Conservation (phyloP, 2,888 invertebrate genomes). For the Micoletzkya japonica region DNA sequence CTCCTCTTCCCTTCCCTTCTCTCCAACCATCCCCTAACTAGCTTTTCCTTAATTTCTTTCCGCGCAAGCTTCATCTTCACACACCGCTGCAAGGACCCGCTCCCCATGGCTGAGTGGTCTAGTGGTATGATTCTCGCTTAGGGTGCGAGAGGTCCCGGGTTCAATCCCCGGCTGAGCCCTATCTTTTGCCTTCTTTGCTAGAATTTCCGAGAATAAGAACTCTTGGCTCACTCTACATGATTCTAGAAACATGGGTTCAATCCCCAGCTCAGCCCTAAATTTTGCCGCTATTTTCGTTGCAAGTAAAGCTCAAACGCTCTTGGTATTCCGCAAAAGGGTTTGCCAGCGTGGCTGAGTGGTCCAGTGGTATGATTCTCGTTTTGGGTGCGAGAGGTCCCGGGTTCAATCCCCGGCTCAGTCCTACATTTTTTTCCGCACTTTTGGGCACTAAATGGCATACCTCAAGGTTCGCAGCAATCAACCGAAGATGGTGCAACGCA, state of each 20-base stretch:
- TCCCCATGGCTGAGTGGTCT: conserved; percentile 58
- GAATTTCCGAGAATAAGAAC: too few relatives aligned
- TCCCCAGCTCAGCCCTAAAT: too few relatives aligned
- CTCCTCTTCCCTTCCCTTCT: too few relatives aligned
- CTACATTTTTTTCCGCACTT: too few relatives aligned
- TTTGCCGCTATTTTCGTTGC: too few relatives aligned
- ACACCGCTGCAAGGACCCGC: conserved; percentile 61
- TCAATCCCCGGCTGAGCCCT: conserved; percentile 58
- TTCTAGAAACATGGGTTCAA: too few relatives aligned
- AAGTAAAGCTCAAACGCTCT: too few relatives aligned
- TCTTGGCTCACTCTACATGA: too few relatives aligned
- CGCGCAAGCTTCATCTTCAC: not conserved
- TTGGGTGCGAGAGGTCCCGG: conserved; percentile 65
- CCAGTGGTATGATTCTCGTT: conserved; percentile 65
- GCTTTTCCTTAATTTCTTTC: too few relatives aligned
- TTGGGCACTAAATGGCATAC: too few relatives aligned
- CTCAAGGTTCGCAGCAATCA: conserved; percentile 16
- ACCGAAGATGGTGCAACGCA: conserved; percentile 17
- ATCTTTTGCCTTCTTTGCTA: not conserved
- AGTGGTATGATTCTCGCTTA: conserved; percentile 65
- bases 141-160: conserved; percentile 65
- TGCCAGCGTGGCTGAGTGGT: conserved; percentile 61
- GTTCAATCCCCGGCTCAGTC: conserved; percentile 60
- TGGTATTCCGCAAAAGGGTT: too few relatives aligned
- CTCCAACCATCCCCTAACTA: too few relatives aligned